These are phyloP conservation scores for Diglossa brunneiventris DNA, from an alignment of 2,113 vertebrate genomes.

Conservation along the genomic window DNA sequence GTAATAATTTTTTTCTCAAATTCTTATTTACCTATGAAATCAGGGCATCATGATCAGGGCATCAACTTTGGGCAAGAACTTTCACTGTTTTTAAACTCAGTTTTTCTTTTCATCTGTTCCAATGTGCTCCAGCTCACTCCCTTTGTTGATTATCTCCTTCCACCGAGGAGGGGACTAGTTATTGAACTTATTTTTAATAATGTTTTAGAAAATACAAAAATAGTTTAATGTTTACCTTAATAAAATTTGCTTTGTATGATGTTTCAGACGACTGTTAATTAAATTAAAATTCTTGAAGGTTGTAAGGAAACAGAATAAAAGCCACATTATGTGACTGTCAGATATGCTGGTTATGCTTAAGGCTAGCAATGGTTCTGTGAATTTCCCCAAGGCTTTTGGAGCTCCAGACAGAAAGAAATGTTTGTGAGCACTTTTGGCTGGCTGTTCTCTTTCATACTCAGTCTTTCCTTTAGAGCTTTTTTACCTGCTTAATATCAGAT, in stretches of 20 bases:
- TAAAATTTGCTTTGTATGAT: neutral
- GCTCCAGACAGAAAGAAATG: neutral
- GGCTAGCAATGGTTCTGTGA: neutral
- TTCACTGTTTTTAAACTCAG: neutral
- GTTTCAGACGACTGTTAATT: neutral
- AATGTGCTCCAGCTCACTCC: neutral
- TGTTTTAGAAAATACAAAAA: neutral
- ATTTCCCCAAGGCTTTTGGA: neutral
- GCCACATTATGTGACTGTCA: neutral
- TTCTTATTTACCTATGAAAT: neutral
- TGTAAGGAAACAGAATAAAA: constrained; percentile 10
- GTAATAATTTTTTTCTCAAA: neutral
- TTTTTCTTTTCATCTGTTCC: neutral
- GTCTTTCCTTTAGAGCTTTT: neutral
- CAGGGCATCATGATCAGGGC: neutral
- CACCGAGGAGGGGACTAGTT: neutral
- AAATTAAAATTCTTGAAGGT: neutral
- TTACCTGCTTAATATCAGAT: neutral
- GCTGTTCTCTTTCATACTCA: neutral
- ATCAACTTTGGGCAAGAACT: neutral
- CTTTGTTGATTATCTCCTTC: neutral
- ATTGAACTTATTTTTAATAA: neutral
- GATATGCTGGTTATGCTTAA: neutral
- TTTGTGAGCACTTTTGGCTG: constrained; percentile 5
- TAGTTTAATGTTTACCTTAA: neutral